Conservation (phyloP, 2,797 vertebrate species). For the Pantherophis alleghaniensis region DNA sequence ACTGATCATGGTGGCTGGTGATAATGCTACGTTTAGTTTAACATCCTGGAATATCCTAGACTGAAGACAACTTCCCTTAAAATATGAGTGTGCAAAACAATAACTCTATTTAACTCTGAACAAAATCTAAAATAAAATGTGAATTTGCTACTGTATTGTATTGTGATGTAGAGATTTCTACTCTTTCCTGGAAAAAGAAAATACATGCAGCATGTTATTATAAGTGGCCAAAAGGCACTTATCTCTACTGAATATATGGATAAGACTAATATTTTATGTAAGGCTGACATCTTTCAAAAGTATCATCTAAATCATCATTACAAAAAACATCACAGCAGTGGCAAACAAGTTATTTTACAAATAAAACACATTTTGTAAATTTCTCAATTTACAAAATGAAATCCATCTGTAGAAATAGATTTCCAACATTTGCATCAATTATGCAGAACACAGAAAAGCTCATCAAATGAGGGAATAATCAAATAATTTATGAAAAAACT, state of each 20-base stretch:
- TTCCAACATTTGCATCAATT: neutral
- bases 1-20: neutral
- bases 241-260: neutral
- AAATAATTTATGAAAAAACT: neutral
- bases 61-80: neutral
- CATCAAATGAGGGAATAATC: neutral
- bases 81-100: neutral
- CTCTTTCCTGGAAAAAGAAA: neutral
- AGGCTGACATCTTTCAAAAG: neutral
- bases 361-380: neutral
- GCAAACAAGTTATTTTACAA: neutral
- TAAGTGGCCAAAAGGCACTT: neutral
- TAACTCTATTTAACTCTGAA: neutral
- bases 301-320: neutral
- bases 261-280: neutral
- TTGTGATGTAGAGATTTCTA: neutral
- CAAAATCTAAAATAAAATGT: neutral
- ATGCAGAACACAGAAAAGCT: neutral
- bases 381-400: neutral
- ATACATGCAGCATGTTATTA: neutral
- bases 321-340: neutral
- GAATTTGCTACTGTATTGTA: neutral
- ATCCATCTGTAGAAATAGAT: neutral
- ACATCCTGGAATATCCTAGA: neutral
- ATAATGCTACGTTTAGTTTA: neutral